These are phyloP conservation scores for Drosophila ochracea DNA, from an alignment of 2,888 invertebrate genomes.

Conservation along the genomic window DNA sequence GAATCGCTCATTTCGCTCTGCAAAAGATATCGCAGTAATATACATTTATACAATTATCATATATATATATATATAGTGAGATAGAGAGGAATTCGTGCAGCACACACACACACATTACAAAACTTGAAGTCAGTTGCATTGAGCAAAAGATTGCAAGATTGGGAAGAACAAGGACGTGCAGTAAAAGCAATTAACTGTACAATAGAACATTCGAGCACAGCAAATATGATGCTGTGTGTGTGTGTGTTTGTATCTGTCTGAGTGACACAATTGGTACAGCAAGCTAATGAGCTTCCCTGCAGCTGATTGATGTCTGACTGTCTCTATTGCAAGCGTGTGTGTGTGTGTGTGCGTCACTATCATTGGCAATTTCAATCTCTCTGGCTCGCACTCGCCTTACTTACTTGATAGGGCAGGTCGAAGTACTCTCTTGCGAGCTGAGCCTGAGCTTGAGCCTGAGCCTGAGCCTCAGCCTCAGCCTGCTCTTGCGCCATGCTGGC, in stretches of 20 bases:
- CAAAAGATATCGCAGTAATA: conserved; percentile 11
- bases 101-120: conserved; percentile 5
- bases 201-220: conserved; percentile 44
- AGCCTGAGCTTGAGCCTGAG: conserved; percentile 33
- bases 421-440: conserved; percentile 56
- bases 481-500: conserved; percentile 25
- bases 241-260: conserved; percentile 10
- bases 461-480: conserved; percentile 47
- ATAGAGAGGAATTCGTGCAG: background rate
- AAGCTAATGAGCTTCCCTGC: conserved; percentile 58
- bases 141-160: conserved; percentile 25
- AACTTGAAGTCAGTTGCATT: conserved; percentile 24
- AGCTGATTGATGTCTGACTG: conserved; percentile 49
- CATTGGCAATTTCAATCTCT: conserved; percentile 7
- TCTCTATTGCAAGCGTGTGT: conserved; percentile 9
- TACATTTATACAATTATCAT: background rate
- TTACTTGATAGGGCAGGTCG: conserved; percentile 68
- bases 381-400: conserved; percentile 37
- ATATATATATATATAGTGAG: background rate
- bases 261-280: conserved; percentile 56
- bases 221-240: conserved; percentile 20
- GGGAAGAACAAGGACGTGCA: conserved; percentile 23
- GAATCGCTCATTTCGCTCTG: conserved; percentile 82
- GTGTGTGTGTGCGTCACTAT: background rate
- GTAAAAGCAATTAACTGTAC: conserved; percentile 61